Percentiles rank a stretch among this genome's conserved stretches.
Evolutionary conservation across 2,113 vertebrate genomes (phyloP).

Genomic region (Dissostichus mawsoni): DNA sequence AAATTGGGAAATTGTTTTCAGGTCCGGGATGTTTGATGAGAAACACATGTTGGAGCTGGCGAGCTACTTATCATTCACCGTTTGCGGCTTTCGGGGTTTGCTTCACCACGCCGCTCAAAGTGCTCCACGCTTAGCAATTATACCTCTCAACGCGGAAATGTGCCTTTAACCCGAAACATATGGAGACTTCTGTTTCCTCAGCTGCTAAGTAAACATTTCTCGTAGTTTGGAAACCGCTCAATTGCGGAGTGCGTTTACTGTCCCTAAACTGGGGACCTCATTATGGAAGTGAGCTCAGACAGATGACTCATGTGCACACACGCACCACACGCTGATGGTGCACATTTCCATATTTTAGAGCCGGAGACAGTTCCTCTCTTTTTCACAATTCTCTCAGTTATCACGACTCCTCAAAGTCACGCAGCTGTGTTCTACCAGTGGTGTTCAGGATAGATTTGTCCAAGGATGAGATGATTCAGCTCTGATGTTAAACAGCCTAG

Average conservation of each 20-base stretch:
- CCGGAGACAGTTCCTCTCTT: conserved; percentile 28
- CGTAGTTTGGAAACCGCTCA: conserved; percentile 80
- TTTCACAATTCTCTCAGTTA: conserved; percentile 31
- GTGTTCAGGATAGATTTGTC: conserved; percentile 60
- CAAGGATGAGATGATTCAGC: conserved; percentile 65
- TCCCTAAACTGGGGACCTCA: conserved; percentile 67
- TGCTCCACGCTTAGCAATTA: conserved; percentile 84
- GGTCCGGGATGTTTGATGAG: conserved; percentile 88
- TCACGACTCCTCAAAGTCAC: conserved; percentile 18
- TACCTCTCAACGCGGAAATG: conserved; percentile 87
- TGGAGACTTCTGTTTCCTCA: conserved; percentile 90
- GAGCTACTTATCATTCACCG: conserved; percentile 81
- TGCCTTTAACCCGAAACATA: conserved; percentile 90
- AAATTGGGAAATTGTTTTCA: conserved; percentile 94
- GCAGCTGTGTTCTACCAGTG: conserved; percentile 27
- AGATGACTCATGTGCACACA: conserved; percentile 41
- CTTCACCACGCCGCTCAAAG: conserved; percentile 78
- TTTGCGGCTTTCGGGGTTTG: conserved; percentile 82
- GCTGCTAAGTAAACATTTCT: conserved; percentile 92
- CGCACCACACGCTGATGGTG: conserved; percentile 29
- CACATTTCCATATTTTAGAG: conserved; percentile 50
- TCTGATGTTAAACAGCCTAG: conserved; percentile 69
- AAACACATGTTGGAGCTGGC: conserved; percentile 89
- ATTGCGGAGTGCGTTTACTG: conserved; percentile 64
- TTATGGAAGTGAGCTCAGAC: conserved; percentile 61